Evolutionary conservation across 1,140 invertebrate species (phyloP).

Genomic region (Odontomachus brunneus): DNA sequence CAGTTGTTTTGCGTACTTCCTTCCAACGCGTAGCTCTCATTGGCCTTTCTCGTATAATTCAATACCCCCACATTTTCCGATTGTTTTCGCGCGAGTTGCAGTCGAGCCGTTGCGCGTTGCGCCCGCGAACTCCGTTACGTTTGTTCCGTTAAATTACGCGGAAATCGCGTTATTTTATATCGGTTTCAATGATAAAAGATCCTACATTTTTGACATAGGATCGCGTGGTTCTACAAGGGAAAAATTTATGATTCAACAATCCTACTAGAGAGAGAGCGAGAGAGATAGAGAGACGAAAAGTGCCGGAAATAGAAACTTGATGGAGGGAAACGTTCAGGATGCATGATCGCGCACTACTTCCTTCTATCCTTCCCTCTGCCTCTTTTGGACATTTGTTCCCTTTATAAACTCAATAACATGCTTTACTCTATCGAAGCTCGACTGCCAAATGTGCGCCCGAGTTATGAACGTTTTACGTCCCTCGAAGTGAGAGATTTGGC

Average conservation of each 20-base stretch:
- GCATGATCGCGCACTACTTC: constrained; percentile 33
- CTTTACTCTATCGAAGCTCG: constrained; percentile 19
- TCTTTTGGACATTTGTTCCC: constrained; percentile 33
- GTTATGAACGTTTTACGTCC: background rate
- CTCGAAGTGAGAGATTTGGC: background rate
- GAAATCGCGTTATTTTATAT: constrained; percentile 35
- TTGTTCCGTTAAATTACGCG: constrained; percentile 38
- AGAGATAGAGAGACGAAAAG: background rate
- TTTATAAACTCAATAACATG: constrained; percentile 45
- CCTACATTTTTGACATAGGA: constrained; percentile 33
- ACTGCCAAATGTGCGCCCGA: constrained; percentile 7
- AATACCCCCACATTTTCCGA: constrained; percentile 7
- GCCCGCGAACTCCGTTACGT: background rate
- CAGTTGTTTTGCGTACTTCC: too few relatives aligned
- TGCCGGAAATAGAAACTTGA: constrained; percentile 43
- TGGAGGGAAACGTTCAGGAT: constrained; percentile 35
- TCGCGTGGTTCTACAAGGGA: background rate
- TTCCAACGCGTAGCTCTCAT: too few relatives aligned
- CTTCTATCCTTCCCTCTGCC: background rate
- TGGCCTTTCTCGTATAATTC: too few relatives aligned
- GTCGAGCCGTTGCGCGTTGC: background rate
- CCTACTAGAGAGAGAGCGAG: background rate
- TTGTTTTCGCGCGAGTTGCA: constrained; percentile 11
- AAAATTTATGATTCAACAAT: constrained; percentile 22
- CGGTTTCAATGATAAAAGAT: constrained; percentile 19